These are phyloP conservation scores for Calyptommatus sinebrachiatus DNA, from an alignment of 2,113 vertebrate species.

Conservation along the genomic window DNA sequence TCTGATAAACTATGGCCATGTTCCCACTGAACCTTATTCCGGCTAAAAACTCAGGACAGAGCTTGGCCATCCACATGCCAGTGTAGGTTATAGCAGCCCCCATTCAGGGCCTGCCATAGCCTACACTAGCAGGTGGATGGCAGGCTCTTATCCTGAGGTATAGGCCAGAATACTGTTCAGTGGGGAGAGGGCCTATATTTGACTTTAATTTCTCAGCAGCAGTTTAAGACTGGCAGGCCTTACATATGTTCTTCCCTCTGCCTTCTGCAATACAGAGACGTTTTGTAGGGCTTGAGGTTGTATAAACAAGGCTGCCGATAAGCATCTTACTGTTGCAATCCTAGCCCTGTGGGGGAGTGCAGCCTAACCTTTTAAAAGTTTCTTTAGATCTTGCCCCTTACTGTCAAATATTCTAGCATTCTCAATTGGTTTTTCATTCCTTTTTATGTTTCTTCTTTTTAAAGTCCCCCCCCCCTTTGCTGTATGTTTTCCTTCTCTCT, in stretches of 20 bases:
- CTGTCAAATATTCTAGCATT: constrained; percentile 56
- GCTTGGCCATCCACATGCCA: no score
- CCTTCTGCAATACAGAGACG: background rate
- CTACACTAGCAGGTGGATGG: no score
- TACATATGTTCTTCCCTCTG: constrained; percentile 35
- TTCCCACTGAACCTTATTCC: no score
- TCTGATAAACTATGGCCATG: no score
- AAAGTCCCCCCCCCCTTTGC: constrained; percentile 38
- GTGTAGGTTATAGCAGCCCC: no score
- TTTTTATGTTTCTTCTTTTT: constrained; percentile 65
- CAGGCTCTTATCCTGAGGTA: no score
- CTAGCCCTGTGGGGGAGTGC: constrained; percentile 43
- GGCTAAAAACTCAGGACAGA: no score
- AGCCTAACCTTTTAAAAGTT: constrained; percentile 50
- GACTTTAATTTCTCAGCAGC: constrained; percentile 24
- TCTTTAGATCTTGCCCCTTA: constrained; percentile 54
- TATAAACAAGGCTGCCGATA: constrained; percentile 41
- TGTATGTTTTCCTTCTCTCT: constrained; percentile 54
- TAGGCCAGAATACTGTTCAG: no score
- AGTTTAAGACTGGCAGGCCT: constrained; percentile 19
- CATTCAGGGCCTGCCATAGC: no score
- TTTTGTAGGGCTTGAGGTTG: constrained; percentile 32
- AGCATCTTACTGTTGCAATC: constrained; percentile 48
- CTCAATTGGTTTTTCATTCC: constrained; percentile 57
- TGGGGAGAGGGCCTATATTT: background rate